Evolutionary conservation across 1,140 invertebrate species (phyloP).

Genomic region (Drosophila novamexicana): DNA sequence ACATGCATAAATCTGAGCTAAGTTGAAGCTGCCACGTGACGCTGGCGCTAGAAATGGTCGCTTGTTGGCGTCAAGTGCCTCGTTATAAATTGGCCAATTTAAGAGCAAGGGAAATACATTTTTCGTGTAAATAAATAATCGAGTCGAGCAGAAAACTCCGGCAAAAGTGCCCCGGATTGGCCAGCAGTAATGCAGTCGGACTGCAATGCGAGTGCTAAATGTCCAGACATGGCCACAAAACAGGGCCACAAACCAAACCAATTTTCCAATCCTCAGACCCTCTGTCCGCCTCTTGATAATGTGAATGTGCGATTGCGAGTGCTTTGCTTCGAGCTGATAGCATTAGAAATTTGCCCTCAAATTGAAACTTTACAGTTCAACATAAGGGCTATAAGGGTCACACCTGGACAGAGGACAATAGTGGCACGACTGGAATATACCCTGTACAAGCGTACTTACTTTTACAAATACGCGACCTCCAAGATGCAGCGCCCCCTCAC

Average conservation of each 20-base stretch:
- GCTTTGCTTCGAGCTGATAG: neutral
- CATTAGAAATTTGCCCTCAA: slow-evolving; percentile 1
- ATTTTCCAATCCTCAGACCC: slow-evolving; percentile 1
- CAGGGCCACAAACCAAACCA: neutral
- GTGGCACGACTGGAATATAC: too few species aligned
- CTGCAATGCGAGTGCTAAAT: slow-evolving; percentile 27
- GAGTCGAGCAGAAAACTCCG: slow-evolving; percentile 33
- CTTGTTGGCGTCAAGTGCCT: slow-evolving; percentile 71
- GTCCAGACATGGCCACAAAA: slow-evolving; percentile 6
- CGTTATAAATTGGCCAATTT: slow-evolving; percentile 80
- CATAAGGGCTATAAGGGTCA: neutral
- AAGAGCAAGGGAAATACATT: slow-evolving; percentile 76
- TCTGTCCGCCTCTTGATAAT: neutral
- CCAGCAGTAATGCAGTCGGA: slow-evolving; percentile 32
- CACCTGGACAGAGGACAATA: too few species aligned
- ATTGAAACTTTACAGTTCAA: neutral
- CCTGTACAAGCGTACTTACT: too few species aligned
- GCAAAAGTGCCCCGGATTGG: slow-evolving; percentile 21
- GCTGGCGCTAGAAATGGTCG: slow-evolving; percentile 33
- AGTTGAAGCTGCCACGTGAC: slow-evolving; percentile 60
- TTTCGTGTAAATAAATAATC: slow-evolving; percentile 78
- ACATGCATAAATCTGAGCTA: slow-evolving; percentile 44
- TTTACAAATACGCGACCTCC: too few species aligned
- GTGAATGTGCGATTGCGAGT: neutral
- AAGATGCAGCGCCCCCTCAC: too few species aligned